Evolutionary conservation across 1,140 invertebrate genomes (phyloP), one percentile per base, ranked within the genome.

Genomic region (Drosophila simulans): DNA sequence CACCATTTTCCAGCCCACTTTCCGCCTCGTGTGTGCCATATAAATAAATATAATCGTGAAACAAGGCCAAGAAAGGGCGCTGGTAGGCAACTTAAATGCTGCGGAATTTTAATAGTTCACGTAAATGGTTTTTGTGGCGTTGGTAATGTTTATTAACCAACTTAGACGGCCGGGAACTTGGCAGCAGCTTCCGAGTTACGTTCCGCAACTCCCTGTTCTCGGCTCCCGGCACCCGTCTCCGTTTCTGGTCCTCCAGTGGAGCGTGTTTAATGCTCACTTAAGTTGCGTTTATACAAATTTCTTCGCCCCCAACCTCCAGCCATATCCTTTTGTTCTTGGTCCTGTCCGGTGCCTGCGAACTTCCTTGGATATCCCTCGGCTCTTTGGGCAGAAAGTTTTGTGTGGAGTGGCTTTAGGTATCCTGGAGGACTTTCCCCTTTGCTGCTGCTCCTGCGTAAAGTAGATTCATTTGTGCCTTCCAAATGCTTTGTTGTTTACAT

Each of bases 121-220:
- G 72, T 80, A 88, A 88, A 89, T 89, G 84, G 84, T 77, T 89
- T 84, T 80, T 89, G 84, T 84, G 85, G 84, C 85, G 80, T 89
- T 84, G 72, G 85, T 89, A 88, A 88, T 88, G 84, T 88, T 88
- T 88, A 88, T 89, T 90, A 89, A 84, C 84, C 85, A 84, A 84
- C 80, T 90, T 89, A 80, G 82, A 59, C 59, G 48, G 63, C 62
- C 71, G 31, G 52, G 37, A 74, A 55, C 58, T 71, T 54, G 17
- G 27, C 4, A 17, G 69, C 17, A 12, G 17, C 13, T 58, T 15
- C 17, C 25, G 25, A 49, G 34, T 15, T 42, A 10, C 34, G 11
- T 31, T 31, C 8, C 31, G 31, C 31, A 11, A 37, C 15, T 31
- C 17, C 35, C 10, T 1, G 13, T 5, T 15, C n/a, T 8, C 13